A percentile compares a stretch with the other conserved stretches of the same genome.
These are phyloP conservation scores for Spilogale gracilis DNA, from an alignment of 2,113 vertebrate genomes.

Conservation along the genomic window DNA sequence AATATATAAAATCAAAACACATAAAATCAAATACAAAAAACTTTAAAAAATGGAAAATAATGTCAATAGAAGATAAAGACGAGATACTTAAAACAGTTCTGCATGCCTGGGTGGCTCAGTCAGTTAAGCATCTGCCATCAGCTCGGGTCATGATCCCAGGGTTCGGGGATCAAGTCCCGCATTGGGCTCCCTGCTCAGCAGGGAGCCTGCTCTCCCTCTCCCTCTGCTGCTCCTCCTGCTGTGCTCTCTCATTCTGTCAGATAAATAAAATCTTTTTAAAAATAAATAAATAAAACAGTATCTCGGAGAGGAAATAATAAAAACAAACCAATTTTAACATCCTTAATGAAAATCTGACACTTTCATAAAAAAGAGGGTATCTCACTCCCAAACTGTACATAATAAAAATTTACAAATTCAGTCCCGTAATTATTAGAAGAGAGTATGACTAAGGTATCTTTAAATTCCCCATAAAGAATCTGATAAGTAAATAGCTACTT, in stretches of 20 bases:
- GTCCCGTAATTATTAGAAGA: not conserved
- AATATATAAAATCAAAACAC: not conserved
- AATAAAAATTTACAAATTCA: constrained; percentile 20
- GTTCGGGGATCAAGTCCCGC: no score
- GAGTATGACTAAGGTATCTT: not conserved
- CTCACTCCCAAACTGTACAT: constrained; percentile 1
- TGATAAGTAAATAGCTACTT: constrained; percentile 30
- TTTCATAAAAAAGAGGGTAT: constrained; percentile 43
- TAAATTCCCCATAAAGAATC: constrained; percentile 1
- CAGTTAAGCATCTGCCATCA: no score
- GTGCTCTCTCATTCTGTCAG: no score
- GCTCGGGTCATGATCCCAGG: no score
- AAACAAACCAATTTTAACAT: constrained; percentile 24
- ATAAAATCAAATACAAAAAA: constrained; percentile 39
- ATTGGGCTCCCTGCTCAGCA: no score
- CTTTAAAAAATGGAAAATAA: not conserved
- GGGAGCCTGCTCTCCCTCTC: no score
- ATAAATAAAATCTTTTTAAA: no score
- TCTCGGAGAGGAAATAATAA: not conserved
- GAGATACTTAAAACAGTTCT: not conserved
- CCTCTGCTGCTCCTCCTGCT: no score
- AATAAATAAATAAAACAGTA: not conserved
- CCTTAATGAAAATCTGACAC: constrained; percentile 13
- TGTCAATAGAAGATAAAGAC: not conserved
- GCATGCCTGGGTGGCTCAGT: no score